Conservation (phyloP, 2,888 invertebrate genomes). For the Lamellibrachia columna region DNA sequence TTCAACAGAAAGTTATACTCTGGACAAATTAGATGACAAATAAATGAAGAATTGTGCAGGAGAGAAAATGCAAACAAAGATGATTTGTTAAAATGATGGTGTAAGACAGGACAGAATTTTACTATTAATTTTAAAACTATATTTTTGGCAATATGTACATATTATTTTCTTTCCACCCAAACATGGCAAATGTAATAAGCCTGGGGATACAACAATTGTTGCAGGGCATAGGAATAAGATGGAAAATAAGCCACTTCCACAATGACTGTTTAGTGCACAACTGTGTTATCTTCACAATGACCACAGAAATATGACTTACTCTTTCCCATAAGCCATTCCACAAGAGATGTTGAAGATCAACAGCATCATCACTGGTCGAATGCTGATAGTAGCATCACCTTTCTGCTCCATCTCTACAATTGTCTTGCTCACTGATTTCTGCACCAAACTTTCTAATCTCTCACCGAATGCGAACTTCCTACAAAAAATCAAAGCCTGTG, state of each 20-base stretch:
- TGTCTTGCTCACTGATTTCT: slow-evolving; percentile 10
- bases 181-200: not conserved
- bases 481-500: not conserved
- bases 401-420: not conserved
- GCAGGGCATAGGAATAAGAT: not conserved
- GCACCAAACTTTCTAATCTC: slow-evolving; percentile 13
- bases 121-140: too few species aligned
- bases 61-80: not conserved
- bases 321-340: not conserved
- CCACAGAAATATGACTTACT: not conserved
- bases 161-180: too few species aligned
- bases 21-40: not conserved
- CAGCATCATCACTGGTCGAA: slow-evolving; percentile 6
- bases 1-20: not conserved
- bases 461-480: slow-evolving; percentile 22
- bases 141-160: too few species aligned
- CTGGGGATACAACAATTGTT: not conserved
- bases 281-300: not conserved
- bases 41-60: not conserved
- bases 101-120: not conserved
- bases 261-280: not conserved
- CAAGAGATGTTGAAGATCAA: slow-evolving; percentile 22
- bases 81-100: not conserved
- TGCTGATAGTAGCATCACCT: not conserved
- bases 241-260: not conserved